Evolutionary conservation across 2,797 vertebrate genomes (phyloP), one percentile per base, ranked within the genome.

Genomic region (Avahi laniger): DNA sequence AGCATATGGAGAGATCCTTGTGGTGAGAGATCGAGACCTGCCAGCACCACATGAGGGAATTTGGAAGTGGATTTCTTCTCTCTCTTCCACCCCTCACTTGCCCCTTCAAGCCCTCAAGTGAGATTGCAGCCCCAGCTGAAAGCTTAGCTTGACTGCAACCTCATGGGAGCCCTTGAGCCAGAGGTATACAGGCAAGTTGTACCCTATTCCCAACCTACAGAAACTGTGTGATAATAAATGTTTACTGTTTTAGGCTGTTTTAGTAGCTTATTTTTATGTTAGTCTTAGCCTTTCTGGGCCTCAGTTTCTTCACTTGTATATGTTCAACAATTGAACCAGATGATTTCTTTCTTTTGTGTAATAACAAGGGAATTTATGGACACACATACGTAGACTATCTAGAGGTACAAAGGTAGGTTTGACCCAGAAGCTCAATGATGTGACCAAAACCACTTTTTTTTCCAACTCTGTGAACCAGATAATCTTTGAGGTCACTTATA

Each of bases 361-460:
- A 87, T 63, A 73, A 91, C 76, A 87, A 75, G 41, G 41, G 26
- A 94, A 89, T 70, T 89, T 69, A 93, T 69, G 91, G 67, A 69
- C 18, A 35, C 5, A 7, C 5, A 0, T 81, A 91, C 72, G 33
- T 89, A 38, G 86, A 78, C 73, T 65, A 13, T 73, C n/a, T 75
- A 81, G 65, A 48, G 28, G 22, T 72, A 80, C 22, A 59, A 57
- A 93, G 17, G 41, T 80, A 86, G 48, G 28, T 81, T 90, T 90
- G 73, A 96, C 18, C 2, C 41, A 26, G 46, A 15, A 48, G 33
- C n/a, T 38, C 24, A 79, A 17, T 54, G 76, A 79, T 38, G 50
- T 38, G 50, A 28, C n/a, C n/a, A 15, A 50, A 48, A 43, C 20
- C 65, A 80, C 38, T 41, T 7, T n/a, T 76, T 67, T 93, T 50